Evolutionary conservation across 2,888 invertebrate species (phyloP), one percentile per base, ranked within the genome.

Genomic region (Kuschelorhynchus macadamiae): DNA sequence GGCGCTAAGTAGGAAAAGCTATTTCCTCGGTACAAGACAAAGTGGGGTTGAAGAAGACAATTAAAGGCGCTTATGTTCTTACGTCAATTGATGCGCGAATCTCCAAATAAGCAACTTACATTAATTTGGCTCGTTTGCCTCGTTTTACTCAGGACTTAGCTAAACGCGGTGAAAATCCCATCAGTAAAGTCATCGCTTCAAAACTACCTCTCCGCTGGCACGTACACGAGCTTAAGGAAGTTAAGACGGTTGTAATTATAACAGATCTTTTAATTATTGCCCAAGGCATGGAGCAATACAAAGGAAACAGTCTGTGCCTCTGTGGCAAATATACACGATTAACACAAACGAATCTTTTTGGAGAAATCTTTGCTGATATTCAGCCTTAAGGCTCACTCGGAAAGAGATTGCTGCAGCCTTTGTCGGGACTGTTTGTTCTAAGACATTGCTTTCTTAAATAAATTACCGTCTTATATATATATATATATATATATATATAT

Each of bases 191-290:
- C 56, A 57, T 64, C 64, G 64, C 57, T 50, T 49, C 50, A 56
- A 57, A 64, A 64, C 56, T 64, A 64, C 56, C 57, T 64, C 64
- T 64, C 55, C 50, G 56, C 50, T 64, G 32, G 56, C 64, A 64
- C 64, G 64, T 64, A 49, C 57, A 57, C 57, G 17, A 47, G 64
- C 64, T 64, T 65, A 59, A 59, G 65, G 52, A 65, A 65, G 52
- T 65, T 67, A 71, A 73, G 73, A 73, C 73, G 74, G 71, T 75
- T 72, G 74, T 77, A 78, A 78, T 79, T 77, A 78, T 79, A 76
- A 71, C 75, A 74, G 79, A 79, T 77, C 78, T 78, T 63, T 78
- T 79, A 79, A 79, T 79, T 79, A 79, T 77, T 74, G 77, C 79
- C 75, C 20, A 32, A 55, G 72, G 79, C 75, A 21, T 46, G 52